Conservation (phyloP, 2,888 invertebrate genomes). For the Pterobdella sp. region DNA sequence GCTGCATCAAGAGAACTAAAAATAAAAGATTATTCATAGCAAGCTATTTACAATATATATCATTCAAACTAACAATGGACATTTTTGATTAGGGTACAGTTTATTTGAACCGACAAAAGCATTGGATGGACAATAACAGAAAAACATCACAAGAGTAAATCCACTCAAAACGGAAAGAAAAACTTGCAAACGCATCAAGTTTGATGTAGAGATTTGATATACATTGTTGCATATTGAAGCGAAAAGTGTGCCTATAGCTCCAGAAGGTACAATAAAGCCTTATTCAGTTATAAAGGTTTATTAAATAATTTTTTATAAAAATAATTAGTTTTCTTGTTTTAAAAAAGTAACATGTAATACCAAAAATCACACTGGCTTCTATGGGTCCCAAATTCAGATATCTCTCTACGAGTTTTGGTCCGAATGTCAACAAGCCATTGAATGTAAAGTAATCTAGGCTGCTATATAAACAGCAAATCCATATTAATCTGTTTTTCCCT, state of each 20-base stretch:
- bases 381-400: background rate
- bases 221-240: background rate
- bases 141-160: background rate
- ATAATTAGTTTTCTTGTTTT: background rate
- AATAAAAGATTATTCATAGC: background rate
- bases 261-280: background rate
- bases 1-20: background rate
- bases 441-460: background rate
- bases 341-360: background rate
- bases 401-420: background rate
- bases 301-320: background rate
- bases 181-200: background rate
- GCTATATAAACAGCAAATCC: background rate
- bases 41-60: no score
- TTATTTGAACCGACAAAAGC: background rate
- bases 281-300: background rate
- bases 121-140: background rate
- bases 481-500: background rate
- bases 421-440: background rate
- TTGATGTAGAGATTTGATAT: background rate
- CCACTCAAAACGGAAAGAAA: background rate
- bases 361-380: background rate
- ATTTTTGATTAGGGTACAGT: background rate
- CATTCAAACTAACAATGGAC: background rate
- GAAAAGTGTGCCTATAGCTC: background rate